Conservation (phyloP, 2,888 invertebrate genomes). For the Aphelenchoides bicaudatus region DNA sequence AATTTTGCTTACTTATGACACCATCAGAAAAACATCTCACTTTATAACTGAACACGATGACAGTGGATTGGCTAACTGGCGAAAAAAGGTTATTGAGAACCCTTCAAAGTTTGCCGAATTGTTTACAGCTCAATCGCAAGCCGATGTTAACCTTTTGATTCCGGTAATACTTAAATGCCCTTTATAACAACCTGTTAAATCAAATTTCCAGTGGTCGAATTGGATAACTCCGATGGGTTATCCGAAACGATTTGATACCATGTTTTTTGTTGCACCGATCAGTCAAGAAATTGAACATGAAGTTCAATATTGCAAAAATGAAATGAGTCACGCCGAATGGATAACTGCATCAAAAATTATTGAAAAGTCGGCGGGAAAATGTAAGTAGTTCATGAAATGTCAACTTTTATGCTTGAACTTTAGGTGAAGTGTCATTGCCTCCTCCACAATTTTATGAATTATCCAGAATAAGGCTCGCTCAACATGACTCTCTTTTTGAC, state of each 20-base stretch:
- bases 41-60: conserved; percentile 29
- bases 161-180: too few species aligned
- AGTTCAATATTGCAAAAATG: conserved; percentile 27
- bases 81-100: conserved; percentile 33
- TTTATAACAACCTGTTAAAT: too few species aligned
- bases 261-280: conserved; percentile 46
- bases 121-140: conserved; percentile 25
- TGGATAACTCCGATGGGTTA: conserved; percentile 46
- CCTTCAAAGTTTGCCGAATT: conserved; percentile 32
- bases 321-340: conserved; percentile 40
- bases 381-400: conserved; percentile 20
- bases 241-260: conserved; percentile 36
- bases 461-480: conserved; percentile 33
- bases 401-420: background rate
- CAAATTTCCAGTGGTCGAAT: too few species aligned
- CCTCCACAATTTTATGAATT: conserved; percentile 58
- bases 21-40: conserved; percentile 11
- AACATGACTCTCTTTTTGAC: background rate
- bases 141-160: conserved; percentile 38
- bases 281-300: conserved; percentile 21
- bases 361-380: conserved; percentile 22
- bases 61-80: conserved; percentile 36
- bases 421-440: conserved; percentile 44
- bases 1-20: conserved; percentile 31
- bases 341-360: conserved; percentile 30